Percentiles rank a stretch among this genome's conserved stretches.
These are phyloP conservation scores for Pteropus rufus DNA, from an alignment of 2,797 vertebrate genomes.

Conservation along the genomic window DNA sequence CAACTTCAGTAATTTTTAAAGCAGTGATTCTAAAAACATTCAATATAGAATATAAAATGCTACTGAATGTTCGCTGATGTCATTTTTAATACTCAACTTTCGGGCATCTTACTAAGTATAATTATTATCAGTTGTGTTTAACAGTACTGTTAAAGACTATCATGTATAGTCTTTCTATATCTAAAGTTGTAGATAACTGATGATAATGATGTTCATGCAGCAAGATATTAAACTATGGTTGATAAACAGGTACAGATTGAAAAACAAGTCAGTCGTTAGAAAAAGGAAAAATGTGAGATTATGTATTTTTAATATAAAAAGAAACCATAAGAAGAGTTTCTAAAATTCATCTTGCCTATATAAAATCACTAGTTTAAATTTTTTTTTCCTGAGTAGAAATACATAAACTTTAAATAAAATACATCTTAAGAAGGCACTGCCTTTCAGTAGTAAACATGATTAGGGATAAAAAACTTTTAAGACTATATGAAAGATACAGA, in stretches of 20 bases:
- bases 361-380: not conserved
- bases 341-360: not conserved
- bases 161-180: not conserved
- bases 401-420: constrained; percentile 11
- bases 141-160: not conserved
- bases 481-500: not conserved
- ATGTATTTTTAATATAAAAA: not conserved
- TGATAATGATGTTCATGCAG: not conserved
- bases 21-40: constrained; percentile 11
- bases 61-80: not conserved
- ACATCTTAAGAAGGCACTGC: not conserved
- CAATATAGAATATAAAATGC: not conserved
- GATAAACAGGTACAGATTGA: not conserved
- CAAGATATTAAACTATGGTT: not conserved
- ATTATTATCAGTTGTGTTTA: not conserved
- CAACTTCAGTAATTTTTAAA: not conserved
- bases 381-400: not conserved
- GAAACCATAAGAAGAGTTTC: not conserved
- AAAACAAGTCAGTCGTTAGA: not conserved
- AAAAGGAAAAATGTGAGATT: not conserved
- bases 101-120: not conserved
- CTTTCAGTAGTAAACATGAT: not conserved
- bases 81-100: constrained; percentile 15
- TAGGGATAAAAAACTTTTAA: not conserved
- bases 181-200: not conserved